Conservation (phyloP, 1,140 invertebrate species). For the Spodoptera litura region DNA sequence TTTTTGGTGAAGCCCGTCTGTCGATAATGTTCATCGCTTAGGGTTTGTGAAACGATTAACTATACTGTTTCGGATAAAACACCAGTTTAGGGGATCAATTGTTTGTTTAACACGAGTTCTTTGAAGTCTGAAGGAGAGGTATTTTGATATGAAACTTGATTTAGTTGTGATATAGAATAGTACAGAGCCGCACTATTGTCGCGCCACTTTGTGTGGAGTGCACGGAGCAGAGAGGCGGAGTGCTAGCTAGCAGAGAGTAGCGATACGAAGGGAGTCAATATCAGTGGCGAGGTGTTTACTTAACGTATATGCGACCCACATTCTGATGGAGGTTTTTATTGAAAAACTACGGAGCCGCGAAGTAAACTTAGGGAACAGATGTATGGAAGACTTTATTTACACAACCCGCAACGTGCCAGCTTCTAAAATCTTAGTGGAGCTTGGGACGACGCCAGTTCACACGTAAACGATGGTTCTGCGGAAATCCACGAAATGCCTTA, state of each 20-base stretch:
- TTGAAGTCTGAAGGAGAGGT: too few relatives aligned
- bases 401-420: slow-evolving; percentile 5
- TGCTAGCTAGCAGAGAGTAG: too few relatives aligned
- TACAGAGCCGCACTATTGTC: too few relatives aligned
- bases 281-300: slow-evolving; percentile 4
- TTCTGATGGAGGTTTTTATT: slow-evolving; percentile 22
- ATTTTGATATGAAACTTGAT: too few relatives aligned
- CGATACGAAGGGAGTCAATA: background rate
- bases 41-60: slow-evolving; percentile 19
- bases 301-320: slow-evolving; percentile 29
- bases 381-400: slow-evolving; percentile 26
- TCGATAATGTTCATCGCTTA: slow-evolving; percentile 31
- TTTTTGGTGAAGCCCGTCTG: background rate
- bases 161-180: too few relatives aligned
- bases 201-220: too few relatives aligned
- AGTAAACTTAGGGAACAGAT: slow-evolving; percentile 11
- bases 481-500: background rate
- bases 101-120: background rate
- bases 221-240: too few relatives aligned
- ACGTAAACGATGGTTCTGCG: background rate
- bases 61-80: slow-evolving; percentile 11
- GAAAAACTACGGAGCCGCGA: slow-evolving; percentile 24
- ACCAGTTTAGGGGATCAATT: background rate
- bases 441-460: slow-evolving; percentile 19
- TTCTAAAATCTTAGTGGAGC: background rate